phyloP scores from a whole-genome alignment of 2,797 vertebrate species.

The Betta splendens region DNA sequence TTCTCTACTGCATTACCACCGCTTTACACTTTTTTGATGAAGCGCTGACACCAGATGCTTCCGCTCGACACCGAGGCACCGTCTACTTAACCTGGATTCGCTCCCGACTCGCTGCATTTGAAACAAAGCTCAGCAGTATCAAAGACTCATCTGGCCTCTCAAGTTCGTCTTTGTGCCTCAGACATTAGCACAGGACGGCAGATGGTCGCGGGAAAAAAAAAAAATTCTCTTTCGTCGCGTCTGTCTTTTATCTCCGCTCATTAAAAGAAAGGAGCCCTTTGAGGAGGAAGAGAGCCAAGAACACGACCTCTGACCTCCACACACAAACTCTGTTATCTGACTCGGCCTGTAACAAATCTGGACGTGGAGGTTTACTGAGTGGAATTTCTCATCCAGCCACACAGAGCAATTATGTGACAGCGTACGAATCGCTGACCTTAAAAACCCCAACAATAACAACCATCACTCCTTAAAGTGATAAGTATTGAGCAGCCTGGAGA shows the following conservation, averaged over 20 bases:
- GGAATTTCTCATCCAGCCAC: conserved; percentile 2
- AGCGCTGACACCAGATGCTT: no score
- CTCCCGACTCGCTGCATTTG: conserved; percentile 9
- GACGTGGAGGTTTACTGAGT: conserved; percentile 29
- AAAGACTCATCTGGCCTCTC: conserved; percentile 34
- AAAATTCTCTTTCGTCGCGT: conserved; percentile 39
- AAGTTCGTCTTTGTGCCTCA: conserved; percentile 34
- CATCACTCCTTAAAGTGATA: conserved; percentile 49
- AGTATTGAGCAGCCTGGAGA: conserved; percentile 52
- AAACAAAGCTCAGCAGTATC: conserved; percentile 25
- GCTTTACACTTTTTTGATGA: not conserved
- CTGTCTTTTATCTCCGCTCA: conserved; percentile 63
- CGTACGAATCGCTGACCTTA: conserved; percentile 53
- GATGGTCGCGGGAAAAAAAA: conserved; percentile 50
- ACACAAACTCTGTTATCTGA: conserved; percentile 25
- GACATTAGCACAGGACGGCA: conserved; percentile 35
- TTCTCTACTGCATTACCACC: no score
- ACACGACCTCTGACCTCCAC: conserved; percentile 38
- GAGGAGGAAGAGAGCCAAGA: conserved; percentile 19
- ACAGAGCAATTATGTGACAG: conserved; percentile 28
- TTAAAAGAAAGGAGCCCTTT: conserved; percentile 48
- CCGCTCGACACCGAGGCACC: not conserved
- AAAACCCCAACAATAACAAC: conserved; percentile 46
- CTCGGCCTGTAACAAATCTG: conserved; percentile 29
- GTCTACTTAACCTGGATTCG: conserved; percentile 31